These are phyloP conservation scores for Cecropterus lyciades DNA, from an alignment of 1,140 invertebrate species.

Conservation along the genomic window DNA sequence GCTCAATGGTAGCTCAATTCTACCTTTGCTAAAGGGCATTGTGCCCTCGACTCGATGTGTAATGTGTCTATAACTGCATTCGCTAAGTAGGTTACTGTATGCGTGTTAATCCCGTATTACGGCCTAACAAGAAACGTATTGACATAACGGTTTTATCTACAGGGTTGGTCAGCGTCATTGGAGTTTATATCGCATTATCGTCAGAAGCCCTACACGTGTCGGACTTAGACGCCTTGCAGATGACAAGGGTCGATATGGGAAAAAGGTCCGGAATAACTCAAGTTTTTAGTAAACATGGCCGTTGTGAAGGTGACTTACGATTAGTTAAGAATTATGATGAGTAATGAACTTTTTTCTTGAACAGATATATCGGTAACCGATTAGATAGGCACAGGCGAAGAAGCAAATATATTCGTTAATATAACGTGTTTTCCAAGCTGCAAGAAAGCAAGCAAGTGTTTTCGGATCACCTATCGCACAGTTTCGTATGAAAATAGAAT, in stretches of 20 bases:
- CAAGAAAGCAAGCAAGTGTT: no score
- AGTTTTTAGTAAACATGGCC: not conserved
- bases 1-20: not conserved
- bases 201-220: constrained; percentile 27
- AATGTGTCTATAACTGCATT: constrained; percentile 22
- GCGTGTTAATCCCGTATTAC: constrained; percentile 40
- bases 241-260: constrained; percentile 19
- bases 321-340: not conserved
- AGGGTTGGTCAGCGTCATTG: constrained; percentile 16
- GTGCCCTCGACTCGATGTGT: constrained; percentile 15
- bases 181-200: constrained; percentile 24
- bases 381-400: no score
- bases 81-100: constrained; percentile 35
- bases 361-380: no score
- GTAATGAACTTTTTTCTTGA: no score
- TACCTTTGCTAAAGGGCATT: constrained; percentile 19
- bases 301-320: not conserved
- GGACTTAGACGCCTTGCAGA: constrained; percentile 32
- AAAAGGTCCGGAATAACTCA: constrained; percentile 1
- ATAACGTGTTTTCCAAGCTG: no score
- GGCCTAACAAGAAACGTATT: constrained; percentile 29
- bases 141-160: constrained; percentile 31
- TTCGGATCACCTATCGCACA: no score
- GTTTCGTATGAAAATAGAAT: no score
- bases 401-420: no score